Evolutionary conservation across 2,888 invertebrate genomes (phyloP).

Genomic region (Litoditis marina): DNA sequence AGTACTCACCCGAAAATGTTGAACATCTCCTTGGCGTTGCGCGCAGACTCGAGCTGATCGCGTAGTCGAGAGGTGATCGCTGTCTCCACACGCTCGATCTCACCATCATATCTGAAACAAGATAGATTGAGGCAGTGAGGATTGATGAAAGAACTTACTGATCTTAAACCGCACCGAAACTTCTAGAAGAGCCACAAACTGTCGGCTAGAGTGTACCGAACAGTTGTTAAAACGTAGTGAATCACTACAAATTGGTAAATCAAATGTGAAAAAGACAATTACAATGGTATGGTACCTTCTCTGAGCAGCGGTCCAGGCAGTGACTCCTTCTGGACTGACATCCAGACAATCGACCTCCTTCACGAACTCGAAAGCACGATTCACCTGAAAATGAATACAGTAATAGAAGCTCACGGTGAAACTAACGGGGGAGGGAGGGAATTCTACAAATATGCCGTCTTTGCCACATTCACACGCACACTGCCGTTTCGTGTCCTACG

Average conservation of each 20-base stretch:
- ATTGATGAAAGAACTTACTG: too few species aligned
- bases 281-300: slow-evolving; percentile 69
- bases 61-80: slow-evolving; percentile 93
- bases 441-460: too few species aligned
- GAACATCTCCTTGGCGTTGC: slow-evolving; percentile 99
- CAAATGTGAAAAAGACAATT: too few species aligned
- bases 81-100: slow-evolving; percentile 95
- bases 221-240: too few species aligned
- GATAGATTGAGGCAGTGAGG: too few species aligned
- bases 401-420: neutral
- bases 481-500: too few species aligned
- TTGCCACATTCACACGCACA: too few species aligned
- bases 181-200: too few species aligned
- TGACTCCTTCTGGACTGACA: slow-evolving; percentile 87
- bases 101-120: slow-evolving; percentile 77
- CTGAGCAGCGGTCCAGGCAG: slow-evolving; percentile 96
- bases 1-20: slow-evolving; percentile 76
- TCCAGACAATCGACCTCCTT: slow-evolving; percentile 97
- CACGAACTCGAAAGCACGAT: slow-evolving; percentile 93
- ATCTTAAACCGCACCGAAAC: too few species aligned
- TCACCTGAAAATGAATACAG: slow-evolving; percentile 66
- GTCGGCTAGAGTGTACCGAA: too few species aligned
- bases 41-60: slow-evolving; percentile 95
- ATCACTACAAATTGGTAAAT: too few species aligned
- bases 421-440: neutral